Percentiles rank a stretch among this genome's conserved stretches.
Conservation (phyloP, 2,113 vertebrate genomes). For the Gymnobelideus leadbeateri region DNA sequence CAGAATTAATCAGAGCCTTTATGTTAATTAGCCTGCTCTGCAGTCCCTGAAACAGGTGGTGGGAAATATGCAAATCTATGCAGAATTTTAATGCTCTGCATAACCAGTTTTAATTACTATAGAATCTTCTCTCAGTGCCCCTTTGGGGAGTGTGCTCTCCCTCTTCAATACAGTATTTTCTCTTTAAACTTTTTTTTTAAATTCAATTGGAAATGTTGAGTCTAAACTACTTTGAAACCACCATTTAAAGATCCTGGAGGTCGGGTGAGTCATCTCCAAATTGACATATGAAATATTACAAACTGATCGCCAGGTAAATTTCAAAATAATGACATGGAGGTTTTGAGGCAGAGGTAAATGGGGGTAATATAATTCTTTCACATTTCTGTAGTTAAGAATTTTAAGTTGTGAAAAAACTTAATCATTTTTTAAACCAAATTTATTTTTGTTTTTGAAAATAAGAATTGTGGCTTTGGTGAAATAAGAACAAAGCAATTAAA, state of each 20-base stretch:
- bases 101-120: slow-evolving; percentile 97
- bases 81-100: slow-evolving; percentile 97
- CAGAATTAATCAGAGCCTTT: slow-evolving; percentile 98
- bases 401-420: slow-evolving; percentile 74
- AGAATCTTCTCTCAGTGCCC: slow-evolving; percentile 82
- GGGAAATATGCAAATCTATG: slow-evolving; percentile 99
- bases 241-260: not conserved
- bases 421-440: not conserved
- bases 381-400: slow-evolving; percentile 68
- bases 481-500: slow-evolving; percentile 53
- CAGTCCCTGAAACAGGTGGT: slow-evolving; percentile 99
- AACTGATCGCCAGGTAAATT: not conserved
- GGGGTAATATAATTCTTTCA: not conserved
- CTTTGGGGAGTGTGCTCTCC: slow-evolving; percentile 70
- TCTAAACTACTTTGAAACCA: slow-evolving; percentile 48
- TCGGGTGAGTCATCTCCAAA: not conserved
- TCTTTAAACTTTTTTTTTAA: slow-evolving; percentile 55
- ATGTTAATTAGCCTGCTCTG: slow-evolving; percentile 97
- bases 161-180: slow-evolving; percentile 76
- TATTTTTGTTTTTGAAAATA: slow-evolving; percentile 64
- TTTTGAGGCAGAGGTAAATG: slow-evolving; percentile 37
- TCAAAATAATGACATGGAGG: slow-evolving; percentile 25
- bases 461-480: slow-evolving; percentile 56
- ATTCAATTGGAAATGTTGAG: slow-evolving; percentile 54
- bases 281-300: slow-evolving; percentile 55